Evolutionary conservation across 2,113 vertebrate genomes (phyloP).

Genomic region (Myotis brandtii): DNA sequence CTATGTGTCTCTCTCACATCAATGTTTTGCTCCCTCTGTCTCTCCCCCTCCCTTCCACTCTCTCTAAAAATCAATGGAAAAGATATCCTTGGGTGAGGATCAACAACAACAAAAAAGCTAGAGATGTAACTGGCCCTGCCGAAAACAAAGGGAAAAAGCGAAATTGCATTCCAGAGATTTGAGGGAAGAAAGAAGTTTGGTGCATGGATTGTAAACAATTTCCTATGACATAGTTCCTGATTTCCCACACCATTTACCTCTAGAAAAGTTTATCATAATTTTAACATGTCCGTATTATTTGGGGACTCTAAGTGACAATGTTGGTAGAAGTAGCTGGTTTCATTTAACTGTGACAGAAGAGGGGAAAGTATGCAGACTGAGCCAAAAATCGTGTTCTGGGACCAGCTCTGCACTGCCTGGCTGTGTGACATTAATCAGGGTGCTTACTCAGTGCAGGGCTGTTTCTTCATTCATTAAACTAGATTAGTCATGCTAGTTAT

Average conservation of each 20-base stretch:
- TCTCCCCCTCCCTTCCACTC: no score
- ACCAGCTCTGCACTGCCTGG: not conserved
- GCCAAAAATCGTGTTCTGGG: not conserved
- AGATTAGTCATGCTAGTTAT: not conserved
- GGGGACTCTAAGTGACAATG: not conserved
- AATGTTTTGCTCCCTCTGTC: no score
- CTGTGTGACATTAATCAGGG: not conserved
- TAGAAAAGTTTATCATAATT: constrained; percentile 16
- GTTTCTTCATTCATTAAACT: not conserved
- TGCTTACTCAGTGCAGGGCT: not conserved
- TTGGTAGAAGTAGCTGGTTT: not conserved
- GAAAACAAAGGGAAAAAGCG: not conserved
- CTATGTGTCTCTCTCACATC: no score
- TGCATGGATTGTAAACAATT: not conserved
- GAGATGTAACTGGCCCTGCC: not conserved
- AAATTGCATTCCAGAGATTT: not conserved
- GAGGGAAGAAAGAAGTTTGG: not conserved
- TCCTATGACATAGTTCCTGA: not conserved
- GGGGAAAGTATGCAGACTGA: not conserved
- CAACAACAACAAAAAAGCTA: not conserved
- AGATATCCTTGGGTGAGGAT: no score
- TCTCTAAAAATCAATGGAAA: no score
- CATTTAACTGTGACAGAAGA: not conserved
- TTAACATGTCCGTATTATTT: not conserved
- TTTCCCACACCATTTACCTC: not conserved